These are phyloP conservation scores for Pseudanteris insignis DNA, from an alignment of 2,888 invertebrate genomes.

Conservation along the genomic window DNA sequence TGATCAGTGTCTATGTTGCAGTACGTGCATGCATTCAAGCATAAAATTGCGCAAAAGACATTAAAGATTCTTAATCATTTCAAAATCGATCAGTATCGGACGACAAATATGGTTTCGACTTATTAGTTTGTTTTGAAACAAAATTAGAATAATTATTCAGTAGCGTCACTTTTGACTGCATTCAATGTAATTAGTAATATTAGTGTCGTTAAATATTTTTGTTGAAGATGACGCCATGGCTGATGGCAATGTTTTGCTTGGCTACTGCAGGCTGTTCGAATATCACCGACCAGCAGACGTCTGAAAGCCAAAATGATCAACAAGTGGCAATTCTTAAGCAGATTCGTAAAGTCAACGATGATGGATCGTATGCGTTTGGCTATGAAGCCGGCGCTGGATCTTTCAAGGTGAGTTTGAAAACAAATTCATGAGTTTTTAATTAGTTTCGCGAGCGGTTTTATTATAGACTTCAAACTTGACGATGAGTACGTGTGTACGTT, in stretches of 20 bases:
- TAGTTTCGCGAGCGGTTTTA: conserved; percentile 19
- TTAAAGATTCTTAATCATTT: neutral
- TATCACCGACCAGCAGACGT: conserved; percentile 63
- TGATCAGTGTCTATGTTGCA: conserved; percentile 47
- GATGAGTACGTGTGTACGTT: conserved; percentile 45
- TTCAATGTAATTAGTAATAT: no score
- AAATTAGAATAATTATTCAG: neutral
- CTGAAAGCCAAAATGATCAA: conserved; percentile 74
- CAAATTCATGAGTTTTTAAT: no score
- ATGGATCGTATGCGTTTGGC: conserved; percentile 85
- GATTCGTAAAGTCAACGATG: conserved; percentile 81
- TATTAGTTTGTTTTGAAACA: no score
- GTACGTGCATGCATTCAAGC: conserved; percentile 42
- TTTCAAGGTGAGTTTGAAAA: conserved; percentile 79
- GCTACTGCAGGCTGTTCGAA: conserved; percentile 62
- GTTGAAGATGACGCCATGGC: conserved; percentile 65
- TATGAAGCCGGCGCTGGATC: conserved; percentile 87
- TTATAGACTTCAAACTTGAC: conserved; percentile 26
- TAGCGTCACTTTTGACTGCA: no score
- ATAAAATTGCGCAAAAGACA: conserved; percentile 17
- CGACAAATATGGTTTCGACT: no score
- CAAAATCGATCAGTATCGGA: no score
- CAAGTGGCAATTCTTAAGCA: conserved; percentile 84
- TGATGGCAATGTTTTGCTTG: conserved; percentile 63
- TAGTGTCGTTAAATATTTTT: no score